phyloP scores from a whole-genome alignment of 2,797 vertebrate species.

The Telmatherina bonti region DNA sequence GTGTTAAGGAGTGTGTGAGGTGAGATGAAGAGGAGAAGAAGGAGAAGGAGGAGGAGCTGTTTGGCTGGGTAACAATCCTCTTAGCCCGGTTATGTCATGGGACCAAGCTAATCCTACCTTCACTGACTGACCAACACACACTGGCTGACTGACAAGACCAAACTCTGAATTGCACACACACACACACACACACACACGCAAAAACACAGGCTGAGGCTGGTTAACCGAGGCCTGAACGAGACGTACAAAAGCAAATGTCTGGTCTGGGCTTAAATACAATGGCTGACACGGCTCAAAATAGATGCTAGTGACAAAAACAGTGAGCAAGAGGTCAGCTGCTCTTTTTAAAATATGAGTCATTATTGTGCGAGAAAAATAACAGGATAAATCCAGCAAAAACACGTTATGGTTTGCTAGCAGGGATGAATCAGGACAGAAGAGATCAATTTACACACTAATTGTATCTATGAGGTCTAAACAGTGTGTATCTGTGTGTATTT shows the following conservation, averaged over 20 bases:
- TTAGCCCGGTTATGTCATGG: conserved; percentile 84
- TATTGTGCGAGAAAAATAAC: conserved; percentile 34
- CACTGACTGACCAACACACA: conserved; percentile 69
- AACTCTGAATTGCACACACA: conserved; percentile 24
- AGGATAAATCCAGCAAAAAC: conserved; percentile 29
- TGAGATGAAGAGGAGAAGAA: conserved; percentile 56
- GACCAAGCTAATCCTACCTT: conserved; percentile 78
- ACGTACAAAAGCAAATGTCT: conserved; percentile 32
- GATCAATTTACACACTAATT: neutral
- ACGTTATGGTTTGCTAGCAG: conserved; percentile 26
- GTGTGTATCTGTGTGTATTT: conserved; percentile 26
- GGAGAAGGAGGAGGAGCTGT: conserved; percentile 66
- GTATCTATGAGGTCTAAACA: neutral
- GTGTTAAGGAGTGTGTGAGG: conserved; percentile 58
- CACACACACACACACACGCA: too few relatives aligned
- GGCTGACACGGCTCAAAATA: conserved; percentile 45
- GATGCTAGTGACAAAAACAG: conserved; percentile 36
- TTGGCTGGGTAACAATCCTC: conserved; percentile 78
- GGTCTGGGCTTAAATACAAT: conserved; percentile 34
- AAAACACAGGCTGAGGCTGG: conserved; percentile 26
- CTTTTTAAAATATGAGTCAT: conserved; percentile 36
- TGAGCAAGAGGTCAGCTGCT: conserved; percentile 44
- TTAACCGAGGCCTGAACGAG: conserved; percentile 38
- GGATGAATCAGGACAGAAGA: conserved; percentile 14
- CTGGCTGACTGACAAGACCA: conserved; percentile 46